These are phyloP conservation scores for Bubo scandiacus DNA, from an alignment of 2,113 vertebrate genomes.

Conservation along the genomic window DNA sequence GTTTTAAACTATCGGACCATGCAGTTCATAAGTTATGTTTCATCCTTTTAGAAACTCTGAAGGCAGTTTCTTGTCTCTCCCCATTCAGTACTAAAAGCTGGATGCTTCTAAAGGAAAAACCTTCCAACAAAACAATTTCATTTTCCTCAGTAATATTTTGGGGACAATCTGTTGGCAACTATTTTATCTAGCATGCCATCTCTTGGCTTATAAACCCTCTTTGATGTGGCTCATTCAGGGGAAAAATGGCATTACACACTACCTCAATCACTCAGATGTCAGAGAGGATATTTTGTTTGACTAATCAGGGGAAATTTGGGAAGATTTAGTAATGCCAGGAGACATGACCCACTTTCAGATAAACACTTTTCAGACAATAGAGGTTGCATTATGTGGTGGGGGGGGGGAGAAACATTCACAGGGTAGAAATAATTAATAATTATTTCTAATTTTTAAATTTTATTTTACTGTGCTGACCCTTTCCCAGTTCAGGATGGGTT, in stretches of 20 bases:
- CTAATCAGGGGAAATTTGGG: conserved; percentile 57
- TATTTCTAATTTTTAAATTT: not conserved
- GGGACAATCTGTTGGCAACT: not conserved
- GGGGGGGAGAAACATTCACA: not conserved
- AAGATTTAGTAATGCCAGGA: conserved; percentile 57
- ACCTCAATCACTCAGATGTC: conserved; percentile 50
- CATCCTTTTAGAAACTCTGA: not conserved
- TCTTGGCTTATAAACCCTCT: not conserved
- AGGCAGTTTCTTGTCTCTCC: not conserved
- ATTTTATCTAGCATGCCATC: not conserved
- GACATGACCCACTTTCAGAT: conserved; percentile 63
- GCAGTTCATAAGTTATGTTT: not conserved
- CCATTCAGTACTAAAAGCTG: fast-evolving
- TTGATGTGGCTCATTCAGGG: conserved; percentile 57
- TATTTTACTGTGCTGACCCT: not conserved
- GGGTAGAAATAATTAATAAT: not conserved
- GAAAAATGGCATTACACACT: conserved; percentile 51
- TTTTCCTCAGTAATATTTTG: not conserved
- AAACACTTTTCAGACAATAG: conserved; percentile 15
- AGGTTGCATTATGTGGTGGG: not conserved
- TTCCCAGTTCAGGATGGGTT: not conserved
- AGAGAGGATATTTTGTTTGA: not conserved
- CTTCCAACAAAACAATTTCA: not conserved
- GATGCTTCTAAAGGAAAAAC: not conserved
- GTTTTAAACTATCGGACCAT: not conserved